Evolutionary conservation across 2,113 vertebrate species (phyloP), one percentile per base, ranked within the genome.

Genomic region (Entomyzon cyanotis): DNA sequence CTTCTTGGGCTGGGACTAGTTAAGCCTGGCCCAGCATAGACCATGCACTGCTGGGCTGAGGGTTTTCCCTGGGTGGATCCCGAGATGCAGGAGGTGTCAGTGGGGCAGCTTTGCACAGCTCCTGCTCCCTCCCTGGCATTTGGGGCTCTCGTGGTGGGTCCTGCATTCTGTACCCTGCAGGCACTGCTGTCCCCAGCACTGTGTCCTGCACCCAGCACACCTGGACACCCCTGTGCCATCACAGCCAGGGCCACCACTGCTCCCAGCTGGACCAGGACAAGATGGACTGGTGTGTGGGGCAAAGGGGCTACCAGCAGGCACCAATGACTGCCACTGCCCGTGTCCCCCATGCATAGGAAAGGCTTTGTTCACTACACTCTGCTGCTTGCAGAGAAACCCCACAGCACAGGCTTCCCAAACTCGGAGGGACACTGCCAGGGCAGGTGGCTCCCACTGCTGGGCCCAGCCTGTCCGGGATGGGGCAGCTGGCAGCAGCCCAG

Each of bases 171-270:
- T 80, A 65, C 15, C 9, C 39, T 2, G 30, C 62, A 53, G 56
- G 44, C 50, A n/a, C 33, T 11, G 59, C 67, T 0, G 0, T 41
- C 37, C 69, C 79, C 60, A 56, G 64, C 1, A 0, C 64, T 39
- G 50, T 39, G 47, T 68, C 47, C 91, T 84, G 47, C 56, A 41
- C 60, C 63, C 62, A 56, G 81, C 42, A 46, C 50, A 49, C 31
- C 69, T 28, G 60, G 65, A 25, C n/a, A 44, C 11, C 37, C 55
- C 65, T 39, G 47, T 68, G 76, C 71, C 58, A 14, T 5, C 5
- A 8, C 60, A 82, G 47, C 60, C 75, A 56, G 60, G 1, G 5
- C 64, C 76, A 49, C 47, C 19, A 2, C 39, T 0, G 2, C 58
- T 76, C 15, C 55, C 50, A 85, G 44, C 20, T 46, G 33, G 41